Percentiles rank a stretch among this genome's conserved stretches.
Conservation (phyloP, 2,888 invertebrate genomes). For the Synergus gifuensis region DNA sequence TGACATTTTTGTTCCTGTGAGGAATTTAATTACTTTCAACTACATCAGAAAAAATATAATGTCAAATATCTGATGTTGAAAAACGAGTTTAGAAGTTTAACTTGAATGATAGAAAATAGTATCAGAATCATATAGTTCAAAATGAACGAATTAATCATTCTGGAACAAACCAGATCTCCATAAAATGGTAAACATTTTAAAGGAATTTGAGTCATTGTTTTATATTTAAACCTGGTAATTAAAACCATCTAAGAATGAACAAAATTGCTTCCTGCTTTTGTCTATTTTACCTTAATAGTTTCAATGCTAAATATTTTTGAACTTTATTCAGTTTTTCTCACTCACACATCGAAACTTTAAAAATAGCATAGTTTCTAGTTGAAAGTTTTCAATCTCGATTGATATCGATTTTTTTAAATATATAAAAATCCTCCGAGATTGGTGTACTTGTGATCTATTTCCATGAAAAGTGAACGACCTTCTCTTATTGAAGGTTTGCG, state of each 20-base stretch:
- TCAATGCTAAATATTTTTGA: background rate
- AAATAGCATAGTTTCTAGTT: too few species aligned
- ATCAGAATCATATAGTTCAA: background rate
- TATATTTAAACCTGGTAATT: background rate
- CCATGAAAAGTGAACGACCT: slow-evolving; percentile 68
- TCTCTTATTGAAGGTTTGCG: slow-evolving; percentile 68
- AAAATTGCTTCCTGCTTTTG: background rate
- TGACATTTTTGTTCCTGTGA: background rate
- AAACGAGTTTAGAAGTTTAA: background rate
- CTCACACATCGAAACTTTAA: too few species aligned
- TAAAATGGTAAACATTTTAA: background rate
- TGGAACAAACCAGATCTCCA: background rate
- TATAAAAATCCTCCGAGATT: background rate
- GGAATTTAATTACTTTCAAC: background rate
- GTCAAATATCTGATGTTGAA: background rate
- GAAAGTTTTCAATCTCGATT: too few species aligned
- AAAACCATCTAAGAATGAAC: background rate
- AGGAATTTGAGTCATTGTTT: background rate
- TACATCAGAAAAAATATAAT: background rate
- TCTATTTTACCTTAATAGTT: background rate
- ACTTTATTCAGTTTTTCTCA: background rate
- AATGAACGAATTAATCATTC: background rate
- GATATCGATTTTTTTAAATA: too few species aligned
- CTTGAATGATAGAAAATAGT: background rate
- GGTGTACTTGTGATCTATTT: slow-evolving; percentile 53